These are phyloP conservation scores for Caloenas nicobarica DNA, from an alignment of 2,113 vertebrate genomes.

Conservation along the genomic window DNA sequence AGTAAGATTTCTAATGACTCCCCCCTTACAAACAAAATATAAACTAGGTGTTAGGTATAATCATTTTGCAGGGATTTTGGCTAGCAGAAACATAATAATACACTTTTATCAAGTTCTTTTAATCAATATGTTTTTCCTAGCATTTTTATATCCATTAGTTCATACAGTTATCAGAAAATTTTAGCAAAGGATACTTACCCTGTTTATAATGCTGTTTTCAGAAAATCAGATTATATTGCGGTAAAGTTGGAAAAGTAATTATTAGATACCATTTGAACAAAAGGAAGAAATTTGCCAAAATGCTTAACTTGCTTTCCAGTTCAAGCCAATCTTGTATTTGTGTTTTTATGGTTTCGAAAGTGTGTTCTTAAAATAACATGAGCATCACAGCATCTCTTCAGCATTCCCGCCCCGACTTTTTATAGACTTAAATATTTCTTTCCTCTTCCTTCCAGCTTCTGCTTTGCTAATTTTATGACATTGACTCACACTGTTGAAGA, in stretches of 20 bases:
- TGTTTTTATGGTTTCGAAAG: not conserved
- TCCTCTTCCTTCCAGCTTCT: not conserved
- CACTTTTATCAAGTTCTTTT: not conserved
- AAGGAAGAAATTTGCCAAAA: not conserved
- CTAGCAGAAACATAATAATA: not conserved
- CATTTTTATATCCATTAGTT: not conserved
- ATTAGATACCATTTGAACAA: not conserved
- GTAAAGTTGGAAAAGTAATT: not conserved
- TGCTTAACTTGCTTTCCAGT: not conserved
- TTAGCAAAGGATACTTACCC: not conserved
- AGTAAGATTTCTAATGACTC: not conserved
- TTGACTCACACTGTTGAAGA: not conserved
- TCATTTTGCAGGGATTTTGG: not conserved
- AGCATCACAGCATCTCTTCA: not conserved
- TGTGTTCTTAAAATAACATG: not conserved
- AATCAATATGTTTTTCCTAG: not conserved
- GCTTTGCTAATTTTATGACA: not conserved
- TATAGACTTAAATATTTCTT: not conserved
- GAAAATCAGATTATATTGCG: not conserved
- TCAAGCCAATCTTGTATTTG: not conserved
- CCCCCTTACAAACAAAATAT: not conserved
- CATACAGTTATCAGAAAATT: not conserved
- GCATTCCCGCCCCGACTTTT: not conserved
- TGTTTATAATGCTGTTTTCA: not conserved
- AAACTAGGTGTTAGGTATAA: not conserved